Base-by-base conservation (phyloP, 2,113 vertebrate genomes). In the Recurvirostra avosetta region DNA sequence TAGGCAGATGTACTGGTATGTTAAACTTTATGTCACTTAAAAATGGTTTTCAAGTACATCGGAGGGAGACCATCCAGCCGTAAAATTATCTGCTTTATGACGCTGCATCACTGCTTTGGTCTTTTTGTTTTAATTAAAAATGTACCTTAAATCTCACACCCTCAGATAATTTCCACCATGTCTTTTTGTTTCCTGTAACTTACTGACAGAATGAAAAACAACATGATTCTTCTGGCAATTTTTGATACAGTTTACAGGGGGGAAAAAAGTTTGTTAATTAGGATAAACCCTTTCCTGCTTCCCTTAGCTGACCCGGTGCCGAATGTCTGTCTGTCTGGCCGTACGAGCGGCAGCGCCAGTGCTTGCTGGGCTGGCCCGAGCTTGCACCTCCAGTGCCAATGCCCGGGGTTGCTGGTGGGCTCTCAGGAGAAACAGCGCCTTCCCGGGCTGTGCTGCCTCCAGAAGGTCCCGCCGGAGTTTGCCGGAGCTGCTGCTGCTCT, bases 11-110 rank as follows among this genome's bases (percentile, higher is more conserved):
- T 98, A 98, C 96, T 53, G 97, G 97, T 97, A 94, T 98, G 99
- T 99, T 99, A 99, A 99, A 99, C 98, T 99, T 99, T 99, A 99
- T 99, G 99, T 99, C 98, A 98, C 98, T 99, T 99, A 99, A 99
- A 99, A 99, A 98, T 98, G 99, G 98, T 98, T 99, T 99, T 98
- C 98, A 98, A 98, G 98, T 99, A 99, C 98, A 98, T 99, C 98
- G 98, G 98, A 98, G 98, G 97, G 98, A 98, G 99, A 97, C 98
- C 97, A 98, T 98, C 99, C 98, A 98, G 98, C 99, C 99, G 99
- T 99, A 99, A 99, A 99, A 99, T 99, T 85, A 98, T 98, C 98
- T 98, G 98, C 98, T 99, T 99, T 99, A 99, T 98, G 98, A 97
- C 56, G 76, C 98, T 76, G 97, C 92, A 88, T 98, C 65, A 8